Conservation (phyloP, 2,797 vertebrate genomes). For the Neosilurus hyrtlii region DNA sequence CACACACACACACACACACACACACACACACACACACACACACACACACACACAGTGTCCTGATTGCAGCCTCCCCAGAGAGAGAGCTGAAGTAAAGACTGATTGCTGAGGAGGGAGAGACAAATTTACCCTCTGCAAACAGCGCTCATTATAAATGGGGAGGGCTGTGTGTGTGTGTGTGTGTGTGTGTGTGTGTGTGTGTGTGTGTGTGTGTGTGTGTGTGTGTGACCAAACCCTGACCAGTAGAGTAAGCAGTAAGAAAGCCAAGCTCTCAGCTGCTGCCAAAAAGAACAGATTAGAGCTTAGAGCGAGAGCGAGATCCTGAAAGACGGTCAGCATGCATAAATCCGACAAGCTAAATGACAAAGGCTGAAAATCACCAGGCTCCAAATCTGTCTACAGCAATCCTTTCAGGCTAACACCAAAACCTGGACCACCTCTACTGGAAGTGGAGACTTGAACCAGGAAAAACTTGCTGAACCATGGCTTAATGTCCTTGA, state of each 20-base stretch:
- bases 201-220: slow-evolving; percentile 19
- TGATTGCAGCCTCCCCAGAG: slow-evolving; percentile 53
- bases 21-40: slow-evolving; percentile 5
- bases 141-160: slow-evolving; percentile 53
- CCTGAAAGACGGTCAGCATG: slow-evolving; percentile 24
- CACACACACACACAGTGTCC: slow-evolving; percentile 39
- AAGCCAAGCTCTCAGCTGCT: slow-evolving; percentile 49
- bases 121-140: slow-evolving; percentile 56
- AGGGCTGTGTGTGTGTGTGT: slow-evolving; percentile 22
- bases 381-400: slow-evolving; percentile 12
- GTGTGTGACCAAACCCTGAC: slow-evolving; percentile 42
- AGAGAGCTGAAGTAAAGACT: slow-evolving; percentile 54
- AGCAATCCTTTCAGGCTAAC: not conserved
- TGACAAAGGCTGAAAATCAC: slow-evolving; percentile 31
- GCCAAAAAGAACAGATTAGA: slow-evolving; percentile 54
- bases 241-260: slow-evolving; percentile 49
- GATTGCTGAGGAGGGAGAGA: slow-evolving; percentile 55
- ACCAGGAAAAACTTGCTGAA: not conserved
- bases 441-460: not conserved
- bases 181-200: slow-evolving; percentile 22
- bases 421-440: slow-evolving; percentile 11
- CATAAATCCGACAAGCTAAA: slow-evolving; percentile 36
- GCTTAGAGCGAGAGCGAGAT: slow-evolving; percentile 34
- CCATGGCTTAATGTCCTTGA: not conserved
- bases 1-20: not conserved